A percentile compares a stretch with the other conserved stretches of the same genome.
These are phyloP conservation scores for Eumeta japonica DNA, from an alignment of 1,140 invertebrate genomes.

Conservation along the genomic window DNA sequence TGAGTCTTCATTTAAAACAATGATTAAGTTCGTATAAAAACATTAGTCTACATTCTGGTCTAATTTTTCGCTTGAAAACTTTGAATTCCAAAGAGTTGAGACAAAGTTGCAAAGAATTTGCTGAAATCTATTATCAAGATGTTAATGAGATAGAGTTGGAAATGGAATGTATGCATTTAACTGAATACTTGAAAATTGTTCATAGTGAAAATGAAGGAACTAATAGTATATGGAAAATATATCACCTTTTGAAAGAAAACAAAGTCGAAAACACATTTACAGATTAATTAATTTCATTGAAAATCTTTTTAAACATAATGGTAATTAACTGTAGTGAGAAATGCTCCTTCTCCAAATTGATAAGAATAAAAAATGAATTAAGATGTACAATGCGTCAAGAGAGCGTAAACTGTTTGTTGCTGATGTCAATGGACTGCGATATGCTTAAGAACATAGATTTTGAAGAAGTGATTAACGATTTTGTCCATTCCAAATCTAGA, in stretches of 20 bases:
- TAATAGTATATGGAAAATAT: conserved; percentile 8
- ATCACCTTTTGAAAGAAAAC: too few species aligned
- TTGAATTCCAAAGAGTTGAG: conserved; percentile 12
- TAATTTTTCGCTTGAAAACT: conserved; percentile 13
- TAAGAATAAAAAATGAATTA: conserved; percentile 21
- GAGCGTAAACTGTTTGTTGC: conserved; percentile 14
- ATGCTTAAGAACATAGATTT: conserved; percentile 12
- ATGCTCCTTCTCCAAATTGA: conserved; percentile 20
- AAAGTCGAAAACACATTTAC: conserved; percentile 18
- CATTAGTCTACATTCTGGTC: conserved; percentile 9
- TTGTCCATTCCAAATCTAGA: too few species aligned
- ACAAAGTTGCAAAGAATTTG: too few species aligned
- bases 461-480: too few species aligned
- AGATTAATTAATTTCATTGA: conserved; percentile 22
- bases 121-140: conserved; percentile 15
- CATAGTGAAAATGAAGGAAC: conserved; percentile 9
- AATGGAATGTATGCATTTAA: conserved; percentile 18
- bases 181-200: conserved; percentile 16
- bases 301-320: conserved; percentile 20
- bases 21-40: conserved; percentile 12
- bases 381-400: conserved; percentile 19
- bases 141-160: conserved; percentile 16
- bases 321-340: conserved; percentile 22
- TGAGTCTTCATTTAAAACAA: conserved; percentile 13
- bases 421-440: conserved; percentile 20